phyloP scores from a whole-genome alignment of 2,113 vertebrate species.

The Apodemus speciosus region DNA sequence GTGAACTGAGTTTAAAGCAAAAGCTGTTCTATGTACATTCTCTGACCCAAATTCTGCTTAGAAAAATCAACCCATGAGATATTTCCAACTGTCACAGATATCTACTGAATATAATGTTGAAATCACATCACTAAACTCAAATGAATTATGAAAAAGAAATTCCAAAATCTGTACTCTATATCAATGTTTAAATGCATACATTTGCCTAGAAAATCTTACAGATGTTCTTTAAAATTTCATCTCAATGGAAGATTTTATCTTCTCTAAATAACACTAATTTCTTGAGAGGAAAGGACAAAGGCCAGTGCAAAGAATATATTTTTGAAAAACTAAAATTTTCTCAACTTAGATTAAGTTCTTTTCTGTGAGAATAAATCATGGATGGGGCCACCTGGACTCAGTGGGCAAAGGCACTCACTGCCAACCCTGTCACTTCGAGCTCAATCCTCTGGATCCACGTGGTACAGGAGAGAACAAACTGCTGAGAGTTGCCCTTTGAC shows the following conservation, averaged over 20 bases:
- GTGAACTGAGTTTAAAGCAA: neutral
- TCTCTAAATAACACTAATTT: neutral
- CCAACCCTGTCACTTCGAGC: neutral
- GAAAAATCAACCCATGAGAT: conserved; percentile 14
- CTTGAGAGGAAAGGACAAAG: neutral
- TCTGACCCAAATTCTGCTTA: neutral
- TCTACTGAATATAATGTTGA: neutral
- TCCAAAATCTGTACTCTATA: neutral
- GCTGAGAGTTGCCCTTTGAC: neutral
- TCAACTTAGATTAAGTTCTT: conserved; percentile 19
- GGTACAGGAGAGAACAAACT: neutral
- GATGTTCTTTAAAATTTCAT: neutral
- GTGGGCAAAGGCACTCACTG: neutral
- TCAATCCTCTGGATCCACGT: neutral
- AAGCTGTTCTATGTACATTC: neutral
- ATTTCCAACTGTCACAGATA: neutral
- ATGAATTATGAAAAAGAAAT: conserved; percentile 20
- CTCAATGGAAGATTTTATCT: neutral
- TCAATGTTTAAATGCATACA: neutral
- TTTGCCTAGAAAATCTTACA: conserved; percentile 12
- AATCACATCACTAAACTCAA: neutral
- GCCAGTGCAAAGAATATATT: neutral
- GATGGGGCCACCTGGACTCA: neutral
- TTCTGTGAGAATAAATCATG: conserved; percentile 15
- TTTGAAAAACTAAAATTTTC: neutral